These are phyloP conservation scores for Okapia johnstoni DNA, from an alignment of 2,113 vertebrate species.

Conservation along the genomic window DNA sequence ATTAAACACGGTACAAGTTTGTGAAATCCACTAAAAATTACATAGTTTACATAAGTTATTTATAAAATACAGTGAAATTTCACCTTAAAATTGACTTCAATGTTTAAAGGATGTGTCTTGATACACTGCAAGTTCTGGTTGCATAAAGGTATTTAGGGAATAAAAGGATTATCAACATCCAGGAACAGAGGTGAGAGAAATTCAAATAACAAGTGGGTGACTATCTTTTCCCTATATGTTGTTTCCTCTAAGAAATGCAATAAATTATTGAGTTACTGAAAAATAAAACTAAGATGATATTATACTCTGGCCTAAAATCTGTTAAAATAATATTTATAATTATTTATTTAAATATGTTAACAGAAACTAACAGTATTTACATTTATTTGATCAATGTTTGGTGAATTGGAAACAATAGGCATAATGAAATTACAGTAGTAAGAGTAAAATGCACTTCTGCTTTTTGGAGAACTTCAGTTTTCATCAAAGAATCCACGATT, in stretches of 20 bases:
- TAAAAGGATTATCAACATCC: neutral
- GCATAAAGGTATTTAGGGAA: neutral
- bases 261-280: neutral
- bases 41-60: neutral
- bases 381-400: neutral
- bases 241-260: neutral
- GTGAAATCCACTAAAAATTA: neutral
- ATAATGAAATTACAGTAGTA: neutral
- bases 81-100: neutral
- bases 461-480: neutral
- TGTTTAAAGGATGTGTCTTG: neutral
- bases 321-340: constrained; percentile 27
- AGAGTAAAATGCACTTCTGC: neutral
- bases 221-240: neutral
- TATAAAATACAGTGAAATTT: constrained; percentile 19
- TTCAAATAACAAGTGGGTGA: neutral
- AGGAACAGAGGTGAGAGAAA: constrained; percentile 2
- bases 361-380: constrained; percentile 8
- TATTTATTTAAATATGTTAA: constrained; percentile 20
- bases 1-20: neutral
- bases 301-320: neutral
- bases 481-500: neutral
- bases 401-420: neutral
- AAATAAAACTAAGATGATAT: neutral
- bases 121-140: neutral